Evolutionary conservation across 64 coral and sea anemone species (phyloP).

Genomic region (Porites australiensis): DNA sequence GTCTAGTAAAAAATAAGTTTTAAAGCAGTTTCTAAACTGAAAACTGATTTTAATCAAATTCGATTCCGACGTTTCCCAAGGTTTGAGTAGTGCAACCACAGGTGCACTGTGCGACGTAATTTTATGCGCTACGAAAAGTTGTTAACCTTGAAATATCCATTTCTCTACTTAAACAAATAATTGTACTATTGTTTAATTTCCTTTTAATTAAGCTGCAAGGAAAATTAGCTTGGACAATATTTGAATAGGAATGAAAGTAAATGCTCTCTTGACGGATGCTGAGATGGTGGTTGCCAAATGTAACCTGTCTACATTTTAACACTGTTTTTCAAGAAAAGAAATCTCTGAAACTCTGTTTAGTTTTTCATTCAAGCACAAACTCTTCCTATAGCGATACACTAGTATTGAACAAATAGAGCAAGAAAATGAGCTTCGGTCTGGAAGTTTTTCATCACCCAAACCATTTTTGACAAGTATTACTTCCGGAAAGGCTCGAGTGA

Average conservation of each 20-base stretch:
- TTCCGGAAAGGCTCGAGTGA: slow-evolving; percentile 40
- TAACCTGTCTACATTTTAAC: background rate
- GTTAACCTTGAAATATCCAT: slow-evolving; percentile 14
- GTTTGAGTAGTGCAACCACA: background rate
- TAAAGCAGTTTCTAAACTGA: background rate
- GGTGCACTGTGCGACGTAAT: background rate
- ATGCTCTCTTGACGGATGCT: background rate
- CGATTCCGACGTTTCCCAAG: background rate
- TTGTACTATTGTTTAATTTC: slow-evolving; percentile 46
- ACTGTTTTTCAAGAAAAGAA: background rate
- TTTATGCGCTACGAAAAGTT: background rate
- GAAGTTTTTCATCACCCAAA: background rate
- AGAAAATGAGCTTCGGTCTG: background rate
- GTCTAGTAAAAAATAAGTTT: background rate
- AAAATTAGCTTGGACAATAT: slow-evolving; percentile 19
- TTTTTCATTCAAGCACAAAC: background rate
- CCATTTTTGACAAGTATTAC: background rate
- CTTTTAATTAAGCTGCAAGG: background rate
- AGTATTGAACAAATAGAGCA: background rate
- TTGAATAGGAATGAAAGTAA: background rate
- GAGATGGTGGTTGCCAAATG: background rate
- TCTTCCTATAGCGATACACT: too few relatives aligned
- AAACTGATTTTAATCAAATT: background rate
- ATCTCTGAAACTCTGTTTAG: background rate
- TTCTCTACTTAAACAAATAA: slow-evolving; percentile 7